Base-by-base conservation (phyloP, 2,888 invertebrate species). In the Caradrina clavipalpis region DNA sequence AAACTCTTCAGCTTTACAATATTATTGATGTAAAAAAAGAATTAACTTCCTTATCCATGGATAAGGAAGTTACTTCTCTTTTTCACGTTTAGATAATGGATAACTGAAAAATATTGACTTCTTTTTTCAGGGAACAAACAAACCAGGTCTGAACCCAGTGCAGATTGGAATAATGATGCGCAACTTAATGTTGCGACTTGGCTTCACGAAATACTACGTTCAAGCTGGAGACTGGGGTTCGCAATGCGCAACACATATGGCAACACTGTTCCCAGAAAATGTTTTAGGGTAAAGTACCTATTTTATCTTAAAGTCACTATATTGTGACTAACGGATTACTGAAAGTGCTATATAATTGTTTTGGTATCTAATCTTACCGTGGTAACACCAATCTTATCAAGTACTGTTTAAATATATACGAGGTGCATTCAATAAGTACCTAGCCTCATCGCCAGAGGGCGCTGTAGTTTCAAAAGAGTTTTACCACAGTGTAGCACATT, bases 161-260 rank as follows among this genome's bases (percentile, higher is more conserved):
- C 96, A 97, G 80, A 96, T 97, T 31, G 97, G 96, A 0, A 95
- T 97, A 2, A 91, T 97, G 26, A 95, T 98, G 89, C 96, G 96
- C 59, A 97, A 97, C 83, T 93, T 98, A n/a, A 98, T 98, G 98
- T 89, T 95, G 56, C 93, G 97, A 54, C 90, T 98, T 0, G 97
- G 97, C 1, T 96, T 96, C 86, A 86, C 96, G 0, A 96, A 96
- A 86, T 98, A 96, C 89, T 97, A 97, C 87, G 92, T 97, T 0
- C 98, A 98, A 87, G 98, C 97, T 0, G 98, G 98, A 0, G 98
- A 98, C 88, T 98, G 98, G 98, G 98, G 98, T 1, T 95, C 97
- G 0, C 82, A 97, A 3, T 96, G 97, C 49, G 96, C 96, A 0
- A 92, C 96, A 0, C 91, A 96, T 64, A 96, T 98, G 93, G 95